Percentiles rank a stretch among this genome's conserved stretches.
Conservation (phyloP, 1,140 invertebrate species). For the Hyphantria cunea region DNA sequence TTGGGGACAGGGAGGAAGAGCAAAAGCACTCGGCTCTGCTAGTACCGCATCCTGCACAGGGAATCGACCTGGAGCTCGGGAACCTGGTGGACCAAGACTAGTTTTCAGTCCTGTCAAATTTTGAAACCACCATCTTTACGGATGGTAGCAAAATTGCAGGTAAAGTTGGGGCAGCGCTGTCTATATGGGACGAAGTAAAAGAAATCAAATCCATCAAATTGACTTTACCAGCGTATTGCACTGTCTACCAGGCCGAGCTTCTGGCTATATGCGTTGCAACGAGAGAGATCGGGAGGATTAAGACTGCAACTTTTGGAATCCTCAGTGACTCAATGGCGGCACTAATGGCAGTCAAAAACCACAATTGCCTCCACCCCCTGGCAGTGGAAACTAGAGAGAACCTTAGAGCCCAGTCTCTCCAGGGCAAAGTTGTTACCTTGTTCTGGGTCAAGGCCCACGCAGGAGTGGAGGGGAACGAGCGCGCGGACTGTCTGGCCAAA, state of each 20-base stretch:
- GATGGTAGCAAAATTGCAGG: slow-evolving; percentile 40
- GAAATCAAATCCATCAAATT: slow-evolving; percentile 22
- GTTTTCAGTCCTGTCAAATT: background rate
- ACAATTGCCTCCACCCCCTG: slow-evolving; percentile 4
- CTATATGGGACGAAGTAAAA: slow-evolving; percentile 11
- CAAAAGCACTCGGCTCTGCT: slow-evolving; percentile 25
- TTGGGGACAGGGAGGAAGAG: slow-evolving; percentile 31
- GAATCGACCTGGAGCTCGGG: too few relatives aligned
- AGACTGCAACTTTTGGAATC: background rate
- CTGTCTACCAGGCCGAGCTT: slow-evolving; percentile 35
- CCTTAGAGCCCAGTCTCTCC: background rate
- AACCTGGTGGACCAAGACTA: slow-evolving; percentile 7
- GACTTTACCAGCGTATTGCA: slow-evolving; percentile 17
- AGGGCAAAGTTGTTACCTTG: background rate
- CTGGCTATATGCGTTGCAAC: slow-evolving; percentile 8
- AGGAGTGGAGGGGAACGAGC: slow-evolving; percentile 13
- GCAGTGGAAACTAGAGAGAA: background rate
- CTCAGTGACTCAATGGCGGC: slow-evolving; percentile 36
- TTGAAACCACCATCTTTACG: too few relatives aligned
- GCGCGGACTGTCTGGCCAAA: slow-evolving; percentile 31
- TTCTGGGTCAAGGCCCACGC: slow-evolving; percentile 18
- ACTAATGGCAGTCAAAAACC: slow-evolving; percentile 13
- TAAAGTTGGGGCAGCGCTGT: slow-evolving; percentile 30
- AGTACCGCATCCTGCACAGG: too few relatives aligned
- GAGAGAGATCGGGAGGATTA: background rate